Base-by-base conservation (phyloP, 2,797 vertebrate genomes). In the Columba guinea region DNA sequence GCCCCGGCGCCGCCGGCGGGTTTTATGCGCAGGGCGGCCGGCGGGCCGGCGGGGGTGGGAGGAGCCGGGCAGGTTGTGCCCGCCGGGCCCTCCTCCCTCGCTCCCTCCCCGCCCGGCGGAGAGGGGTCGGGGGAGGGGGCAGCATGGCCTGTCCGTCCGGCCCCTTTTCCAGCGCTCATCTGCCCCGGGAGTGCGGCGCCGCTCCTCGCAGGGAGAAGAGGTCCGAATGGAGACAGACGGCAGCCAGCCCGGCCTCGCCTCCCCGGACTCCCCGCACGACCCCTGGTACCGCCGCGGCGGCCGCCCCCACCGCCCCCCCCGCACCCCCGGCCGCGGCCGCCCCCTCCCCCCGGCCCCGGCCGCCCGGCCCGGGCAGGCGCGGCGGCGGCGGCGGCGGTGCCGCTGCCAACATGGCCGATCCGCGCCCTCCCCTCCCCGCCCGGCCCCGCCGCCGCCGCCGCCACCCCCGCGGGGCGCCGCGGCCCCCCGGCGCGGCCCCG, bases 181-280 rank as follows among this genome's bases (percentile, higher is more conserved):
- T 97, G 98, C 97, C 98, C 98, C 98, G 95, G 93, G 94, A 95
- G 95, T 94, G 94, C 94, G 96, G 98, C 98, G 98, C 97, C 95
- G 97, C 97, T 94, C 97, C 97, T 97, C 97, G 98, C 97, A 96
- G 97, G 91, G 89, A 95, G 91, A 94, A 87, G 93, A 92, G 94
- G 96, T 97, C 97, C 97, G 98, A 98, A 99, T 99, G 99, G 99
- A 99, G 98, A 99, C 99, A 97, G 99, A 99, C 98, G 99, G 98
- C 98, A 99, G 98, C 98, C 99, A 99, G 98, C 99, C 98, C 97
- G 98, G 98, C 98, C 98, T 99, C 98, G 98, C 99, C 98, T 98
- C 98, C 97, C 97, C 98, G 98, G 99, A 99, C 98, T 99, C 99
- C 96, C 99, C 99, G 84, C 99, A 99, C 98, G 99, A 99, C 97